Conservation (phyloP, 2,797 vertebrate species). For the Anomalospiza imberbis region DNA sequence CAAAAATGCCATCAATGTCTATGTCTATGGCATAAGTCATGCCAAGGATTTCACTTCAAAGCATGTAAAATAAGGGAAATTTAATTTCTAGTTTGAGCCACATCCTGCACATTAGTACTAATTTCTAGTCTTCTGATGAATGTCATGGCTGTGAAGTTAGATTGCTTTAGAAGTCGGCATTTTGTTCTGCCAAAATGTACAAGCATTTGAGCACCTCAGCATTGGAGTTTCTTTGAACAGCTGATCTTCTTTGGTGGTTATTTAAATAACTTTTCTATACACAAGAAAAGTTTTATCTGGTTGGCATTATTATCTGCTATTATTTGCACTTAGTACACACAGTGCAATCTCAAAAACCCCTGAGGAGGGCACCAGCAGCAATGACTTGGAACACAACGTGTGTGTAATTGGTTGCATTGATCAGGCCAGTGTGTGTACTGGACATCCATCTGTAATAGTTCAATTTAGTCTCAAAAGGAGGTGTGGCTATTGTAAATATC, state of each 20-base stretch:
- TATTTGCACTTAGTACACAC: neutral
- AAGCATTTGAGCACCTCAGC: neutral
- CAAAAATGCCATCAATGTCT: neutral
- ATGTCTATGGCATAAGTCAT: neutral
- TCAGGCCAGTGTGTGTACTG: neutral
- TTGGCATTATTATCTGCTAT: neutral
- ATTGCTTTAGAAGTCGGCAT: neutral
- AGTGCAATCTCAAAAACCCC: constrained; percentile 46
- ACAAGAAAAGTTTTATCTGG: neutral
- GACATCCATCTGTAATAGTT: accelerated
- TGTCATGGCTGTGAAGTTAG: neutral
- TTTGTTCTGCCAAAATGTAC: neutral
- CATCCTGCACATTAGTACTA: neutral
- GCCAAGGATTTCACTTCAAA: neutral
- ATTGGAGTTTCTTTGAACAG: neutral
- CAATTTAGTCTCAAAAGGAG: neutral
- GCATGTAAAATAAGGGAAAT: neutral
- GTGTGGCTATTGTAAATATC: neutral
- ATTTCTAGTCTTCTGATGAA: neutral
- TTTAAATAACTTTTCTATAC: neutral
- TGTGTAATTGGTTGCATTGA: neutral
- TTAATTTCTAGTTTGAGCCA: neutral
- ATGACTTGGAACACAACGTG: neutral
- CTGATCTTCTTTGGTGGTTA: neutral
- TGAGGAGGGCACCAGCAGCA: constrained; percentile 62